These are phyloP conservation scores for Drosophila saltans DNA, from an alignment of 1,140 invertebrate species.

Conservation along the genomic window DNA sequence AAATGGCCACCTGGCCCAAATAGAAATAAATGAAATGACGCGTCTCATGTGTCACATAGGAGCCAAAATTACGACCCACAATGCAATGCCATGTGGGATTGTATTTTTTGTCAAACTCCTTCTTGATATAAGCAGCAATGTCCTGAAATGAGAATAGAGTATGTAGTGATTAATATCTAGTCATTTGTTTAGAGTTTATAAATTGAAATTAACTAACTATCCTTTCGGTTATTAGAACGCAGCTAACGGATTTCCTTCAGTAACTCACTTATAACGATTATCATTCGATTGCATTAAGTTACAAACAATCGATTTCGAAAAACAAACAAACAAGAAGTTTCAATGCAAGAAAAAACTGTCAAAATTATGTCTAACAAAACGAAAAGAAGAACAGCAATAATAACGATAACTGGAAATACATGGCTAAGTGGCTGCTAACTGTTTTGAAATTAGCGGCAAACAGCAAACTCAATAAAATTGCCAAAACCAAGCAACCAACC, in stretches of 20 bases:
- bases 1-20: conserved; percentile 97
- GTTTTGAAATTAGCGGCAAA: conserved; percentile 57
- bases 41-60: conserved; percentile 98
- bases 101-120: conserved; percentile 99
- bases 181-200: too few species aligned
- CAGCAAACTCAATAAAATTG: conserved; percentile 60
- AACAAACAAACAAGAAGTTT: conserved; percentile 20
- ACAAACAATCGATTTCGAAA: neutral
- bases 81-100: conserved; percentile 99
- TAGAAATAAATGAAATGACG: conserved; percentile 99
- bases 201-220: too few species aligned
- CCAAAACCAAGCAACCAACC: neutral
- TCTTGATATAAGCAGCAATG: conserved; percentile 98
- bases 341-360: conserved; percentile 21
- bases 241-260: too few species aligned
- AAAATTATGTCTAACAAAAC: conserved; percentile 27
- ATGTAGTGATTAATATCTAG: neutral
- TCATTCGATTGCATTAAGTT: too few species aligned
- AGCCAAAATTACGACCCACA: conserved; percentile 96
- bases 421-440: conserved; percentile 65
- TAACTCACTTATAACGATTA: too few species aligned
- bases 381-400: conserved; percentile 19
- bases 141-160: conserved; percentile 85
- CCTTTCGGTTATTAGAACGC: too few species aligned
- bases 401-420: conserved; percentile 32